phyloP scores from a whole-genome alignment of 1,140 invertebrate genomes.

The Drosophila athabasca region DNA sequence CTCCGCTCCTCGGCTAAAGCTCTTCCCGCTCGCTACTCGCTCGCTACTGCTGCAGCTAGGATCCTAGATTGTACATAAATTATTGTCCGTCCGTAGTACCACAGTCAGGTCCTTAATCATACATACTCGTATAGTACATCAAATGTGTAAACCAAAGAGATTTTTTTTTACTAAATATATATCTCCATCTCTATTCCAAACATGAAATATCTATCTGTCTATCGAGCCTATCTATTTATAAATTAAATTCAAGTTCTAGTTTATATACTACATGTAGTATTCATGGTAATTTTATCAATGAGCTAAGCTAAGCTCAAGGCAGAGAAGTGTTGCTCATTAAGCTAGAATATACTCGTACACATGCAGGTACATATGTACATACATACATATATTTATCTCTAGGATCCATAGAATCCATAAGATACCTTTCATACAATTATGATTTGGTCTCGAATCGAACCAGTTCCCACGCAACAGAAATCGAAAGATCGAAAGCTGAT shows the following conservation, averaged over 20 bases:
- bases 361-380: no score
- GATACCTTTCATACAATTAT: no score
- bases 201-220: no score
- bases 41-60: neutral
- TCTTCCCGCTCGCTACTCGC: neutral
- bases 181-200: no score
- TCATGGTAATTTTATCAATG: slow-evolving; percentile 31
- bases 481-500: no score
- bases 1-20: slow-evolving; percentile 55
- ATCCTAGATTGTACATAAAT: slow-evolving; percentile 67
- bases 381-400: slow-evolving; percentile 8
- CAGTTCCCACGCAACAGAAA: no score
- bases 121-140: slow-evolving; percentile 60
- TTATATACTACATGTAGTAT: slow-evolving; percentile 3
- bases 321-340: neutral
- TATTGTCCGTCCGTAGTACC: slow-evolving; percentile 54
- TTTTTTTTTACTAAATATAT: neutral
- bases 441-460: no score
- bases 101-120: slow-evolving; percentile 19
- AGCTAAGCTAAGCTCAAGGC: slow-evolving; percentile 39
- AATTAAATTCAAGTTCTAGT: slow-evolving; percentile 26
- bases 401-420: slow-evolving; percentile 11
- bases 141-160: slow-evolving; percentile 55
- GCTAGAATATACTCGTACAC: neutral
- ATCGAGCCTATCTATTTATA: no score